Conservation (phyloP, 2,888 invertebrate genomes). For the Parnassius glacialis region DNA sequence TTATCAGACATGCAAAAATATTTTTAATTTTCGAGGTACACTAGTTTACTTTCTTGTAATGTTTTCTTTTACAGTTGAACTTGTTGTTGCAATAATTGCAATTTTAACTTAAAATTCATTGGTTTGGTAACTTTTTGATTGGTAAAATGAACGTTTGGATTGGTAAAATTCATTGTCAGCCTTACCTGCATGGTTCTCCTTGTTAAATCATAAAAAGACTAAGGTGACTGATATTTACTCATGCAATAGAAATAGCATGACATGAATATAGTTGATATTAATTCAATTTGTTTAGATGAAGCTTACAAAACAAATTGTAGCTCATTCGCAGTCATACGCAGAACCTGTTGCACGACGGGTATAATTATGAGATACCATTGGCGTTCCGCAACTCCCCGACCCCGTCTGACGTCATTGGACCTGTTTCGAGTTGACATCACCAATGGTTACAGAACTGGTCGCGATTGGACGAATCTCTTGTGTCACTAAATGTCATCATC, state of each 20-base stretch:
- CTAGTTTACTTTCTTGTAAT: too few relatives aligned
- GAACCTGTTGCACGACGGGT: conserved; percentile 35
- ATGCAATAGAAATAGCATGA: neutral
- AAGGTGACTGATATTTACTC: too few relatives aligned
- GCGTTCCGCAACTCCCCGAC: conserved; percentile 22
- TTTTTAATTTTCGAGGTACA: too few relatives aligned
- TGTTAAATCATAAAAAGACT: too few relatives aligned
- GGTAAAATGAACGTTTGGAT: too few relatives aligned
- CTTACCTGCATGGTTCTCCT: too few relatives aligned
- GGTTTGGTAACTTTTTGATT: too few relatives aligned
- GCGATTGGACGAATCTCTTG: conserved; percentile 45
- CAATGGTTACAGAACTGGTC: conserved; percentile 41
- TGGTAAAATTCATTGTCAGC: too few relatives aligned
- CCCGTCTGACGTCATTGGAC: conserved; percentile 32
- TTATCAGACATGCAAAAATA: too few relatives aligned
- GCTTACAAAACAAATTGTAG: conserved; percentile 19
- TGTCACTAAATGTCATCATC: conserved; percentile 31
- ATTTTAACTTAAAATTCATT: too few relatives aligned
- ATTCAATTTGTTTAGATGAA: conserved; percentile 23
- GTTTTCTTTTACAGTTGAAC: too few relatives aligned
- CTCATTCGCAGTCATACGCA: conserved; percentile 32
- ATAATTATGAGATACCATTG: conserved; percentile 35
- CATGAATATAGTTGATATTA: conserved; percentile 23
- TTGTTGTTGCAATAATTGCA: too few relatives aligned
- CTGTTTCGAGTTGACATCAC: conserved; percentile 41